Evolutionary conservation across 2,888 invertebrate genomes (phyloP).

Genomic region (Zelleria hepariella): DNA sequence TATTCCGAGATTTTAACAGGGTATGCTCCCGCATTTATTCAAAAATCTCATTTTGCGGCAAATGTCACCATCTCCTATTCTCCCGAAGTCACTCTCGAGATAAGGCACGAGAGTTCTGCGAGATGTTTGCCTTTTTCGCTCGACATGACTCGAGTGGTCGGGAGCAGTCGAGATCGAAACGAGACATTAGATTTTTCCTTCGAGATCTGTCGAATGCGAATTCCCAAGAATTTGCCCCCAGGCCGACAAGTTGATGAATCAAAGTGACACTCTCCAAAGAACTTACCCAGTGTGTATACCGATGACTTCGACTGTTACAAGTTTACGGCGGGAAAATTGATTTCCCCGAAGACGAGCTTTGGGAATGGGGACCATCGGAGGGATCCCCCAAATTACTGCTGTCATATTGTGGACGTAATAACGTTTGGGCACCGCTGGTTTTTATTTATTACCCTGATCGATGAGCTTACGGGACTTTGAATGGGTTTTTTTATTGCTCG

Average conservation of each 20-base stretch:
- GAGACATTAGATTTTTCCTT: too few species aligned
- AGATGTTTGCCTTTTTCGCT: too few species aligned
- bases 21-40: too few species aligned
- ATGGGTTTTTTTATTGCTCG: not conserved
- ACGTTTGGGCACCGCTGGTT: not conserved
- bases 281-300: not conserved
- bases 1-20: not conserved
- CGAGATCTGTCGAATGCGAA: too few species aligned
- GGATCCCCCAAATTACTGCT: not conserved
- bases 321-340: slow-evolving; percentile 18
- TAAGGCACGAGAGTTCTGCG: too few species aligned
- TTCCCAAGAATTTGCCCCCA: not conserved
- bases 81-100: too few species aligned
- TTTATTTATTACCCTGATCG: not conserved
- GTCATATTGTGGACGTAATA: not conserved
- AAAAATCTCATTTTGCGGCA: too few species aligned
- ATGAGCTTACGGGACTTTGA: not conserved
- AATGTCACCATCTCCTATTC: too few species aligned
- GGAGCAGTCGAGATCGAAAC: too few species aligned
- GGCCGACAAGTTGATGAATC: not conserved
- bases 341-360: slow-evolving; percentile 22
- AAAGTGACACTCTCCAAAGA: not conserved
- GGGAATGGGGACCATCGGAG: not conserved
- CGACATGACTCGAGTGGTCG: too few species aligned
- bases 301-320: not conserved